Conservation (phyloP, 2,113 vertebrate genomes). For the Thunnus thynnus region DNA sequence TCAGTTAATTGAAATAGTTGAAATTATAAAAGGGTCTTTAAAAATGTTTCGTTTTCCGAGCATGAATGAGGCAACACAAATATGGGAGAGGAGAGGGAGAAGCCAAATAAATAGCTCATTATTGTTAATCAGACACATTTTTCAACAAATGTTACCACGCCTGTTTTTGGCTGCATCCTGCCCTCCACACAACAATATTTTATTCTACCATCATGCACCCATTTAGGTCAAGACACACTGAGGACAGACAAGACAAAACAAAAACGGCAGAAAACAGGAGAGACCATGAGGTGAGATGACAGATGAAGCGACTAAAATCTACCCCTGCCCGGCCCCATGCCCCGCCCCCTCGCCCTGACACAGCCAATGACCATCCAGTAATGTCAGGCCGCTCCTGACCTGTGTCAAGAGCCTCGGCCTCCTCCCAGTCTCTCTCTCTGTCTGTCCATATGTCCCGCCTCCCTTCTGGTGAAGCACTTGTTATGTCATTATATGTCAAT, state of each 20-base stretch:
- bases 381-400: slow-evolving; percentile 77
- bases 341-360: slow-evolving; percentile 59
- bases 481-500: slow-evolving; percentile 86
- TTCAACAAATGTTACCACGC: slow-evolving; percentile 10
- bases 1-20: neutral
- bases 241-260: slow-evolving; percentile 44
- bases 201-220: slow-evolving; percentile 51
- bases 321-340: slow-evolving; percentile 60
- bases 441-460: slow-evolving; percentile 84
- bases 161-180: slow-evolving; percentile 42
- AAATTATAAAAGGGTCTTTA: neutral
- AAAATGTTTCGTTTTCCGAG: neutral
- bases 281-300: slow-evolving; percentile 74
- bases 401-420: slow-evolving; percentile 79
- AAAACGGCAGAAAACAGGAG: slow-evolving; percentile 36
- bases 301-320: slow-evolving; percentile 63
- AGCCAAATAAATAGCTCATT: slow-evolving; percentile 31
- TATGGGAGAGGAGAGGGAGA: slow-evolving; percentile 40
- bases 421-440: slow-evolving; percentile 78
- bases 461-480: slow-evolving; percentile 80
- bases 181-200: neutral
- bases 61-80: slow-evolving; percentile 29
- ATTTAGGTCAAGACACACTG: slow-evolving; percentile 48
- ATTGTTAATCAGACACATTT: slow-evolving; percentile 9
- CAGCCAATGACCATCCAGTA: slow-evolving; percentile 67